Base-by-base conservation (phyloP, 2,113 vertebrate genomes). In the Pteruthius melanotis region DNA sequence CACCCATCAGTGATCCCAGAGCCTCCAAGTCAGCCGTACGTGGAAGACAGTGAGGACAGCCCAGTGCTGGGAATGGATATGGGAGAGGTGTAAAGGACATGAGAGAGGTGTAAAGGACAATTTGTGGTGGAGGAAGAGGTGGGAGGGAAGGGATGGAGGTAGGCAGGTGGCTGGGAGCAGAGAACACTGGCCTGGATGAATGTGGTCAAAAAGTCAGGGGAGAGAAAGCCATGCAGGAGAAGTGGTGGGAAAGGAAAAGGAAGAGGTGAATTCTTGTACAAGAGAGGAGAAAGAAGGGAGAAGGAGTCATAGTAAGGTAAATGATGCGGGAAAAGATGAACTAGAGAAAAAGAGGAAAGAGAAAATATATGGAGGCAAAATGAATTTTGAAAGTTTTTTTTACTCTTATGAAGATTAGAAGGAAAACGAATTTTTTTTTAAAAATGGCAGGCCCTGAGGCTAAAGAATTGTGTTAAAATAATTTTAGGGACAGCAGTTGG, bases 11-110 rank as follows among this genome's bases (percentile, higher is more conserved):
- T 35, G 33, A 47, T 71, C 20, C 50, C 47, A 33, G n/a, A 11
- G 31, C 11, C 42, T 89, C 44, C 15, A 26, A 81, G 40, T 24
- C 63, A 42, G 44, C 1, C 0, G 0, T 1, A 13, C 0, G 0
- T 17, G 24, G 44, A 71, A 50, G 28, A 22, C 8, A 9, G 35
- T 7, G 47, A 63, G 37, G 61, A 14, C 13, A 35, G 63, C 31
- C 2, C 8, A 0, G 3, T 23, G 31, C 66, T 79, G 44, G 45
- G 28, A 22, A 31, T 22, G 52, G 57, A 4, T 7, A 11, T 10
- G 26, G 59, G 68, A 72, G 63, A 54, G 21, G 24, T 28, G 47
- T 19, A 47, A 77, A 18, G 49, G 37, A 11, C 2, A 15, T 11
- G 24, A 24, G 71, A 83, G 87, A 63, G 31, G 24, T 27, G 24